These are phyloP conservation scores for Coranthus polyacanthus DNA, from an alignment of 2,797 vertebrate genomes.

Conservation along the genomic window DNA sequence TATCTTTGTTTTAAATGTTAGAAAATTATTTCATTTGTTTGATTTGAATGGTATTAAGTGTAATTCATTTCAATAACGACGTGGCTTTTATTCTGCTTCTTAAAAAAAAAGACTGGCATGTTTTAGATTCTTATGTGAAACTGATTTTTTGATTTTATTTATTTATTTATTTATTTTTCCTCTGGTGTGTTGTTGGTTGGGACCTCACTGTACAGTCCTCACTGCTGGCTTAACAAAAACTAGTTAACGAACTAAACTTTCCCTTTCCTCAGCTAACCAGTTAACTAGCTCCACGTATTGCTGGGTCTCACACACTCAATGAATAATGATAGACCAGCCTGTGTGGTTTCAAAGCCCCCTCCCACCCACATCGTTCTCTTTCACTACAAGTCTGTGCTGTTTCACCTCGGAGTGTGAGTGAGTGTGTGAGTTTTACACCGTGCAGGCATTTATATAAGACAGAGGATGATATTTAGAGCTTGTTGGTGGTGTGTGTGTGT, in stretches of 20 bases:
- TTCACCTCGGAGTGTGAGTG: slow-evolving; percentile 62
- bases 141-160: slow-evolving; percentile 40
- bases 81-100: slow-evolving; percentile 79
- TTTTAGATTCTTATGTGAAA: slow-evolving; percentile 76
- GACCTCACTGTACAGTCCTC: slow-evolving; percentile 74
- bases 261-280: slow-evolving; percentile 20
- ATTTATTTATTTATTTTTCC: neutral
- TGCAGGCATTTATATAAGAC: slow-evolving; percentile 80
- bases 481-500: slow-evolving; percentile 52
- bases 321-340: slow-evolving; percentile 74
- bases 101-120: slow-evolving; percentile 75
- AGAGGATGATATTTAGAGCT: slow-evolving; percentile 61
- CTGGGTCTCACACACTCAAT: slow-evolving; percentile 66
- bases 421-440: slow-evolving; percentile 60
- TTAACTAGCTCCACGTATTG: slow-evolving; percentile 46
- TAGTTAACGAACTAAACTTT: slow-evolving; percentile 31
- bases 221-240: slow-evolving; percentile 53
- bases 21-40: slow-evolving; percentile 78
- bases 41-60: slow-evolving; percentile 78
- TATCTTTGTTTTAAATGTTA: slow-evolving; percentile 77
- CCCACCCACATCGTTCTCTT: slow-evolving; percentile 70
- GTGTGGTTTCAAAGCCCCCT: slow-evolving; percentile 60
- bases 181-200: slow-evolving; percentile 67
- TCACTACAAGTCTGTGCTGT: slow-evolving; percentile 74
- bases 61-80: slow-evolving; percentile 76